Evolutionary conservation across 2,797 vertebrate genomes (phyloP).

Genomic region (Percopsis omiscomaycus): DNA sequence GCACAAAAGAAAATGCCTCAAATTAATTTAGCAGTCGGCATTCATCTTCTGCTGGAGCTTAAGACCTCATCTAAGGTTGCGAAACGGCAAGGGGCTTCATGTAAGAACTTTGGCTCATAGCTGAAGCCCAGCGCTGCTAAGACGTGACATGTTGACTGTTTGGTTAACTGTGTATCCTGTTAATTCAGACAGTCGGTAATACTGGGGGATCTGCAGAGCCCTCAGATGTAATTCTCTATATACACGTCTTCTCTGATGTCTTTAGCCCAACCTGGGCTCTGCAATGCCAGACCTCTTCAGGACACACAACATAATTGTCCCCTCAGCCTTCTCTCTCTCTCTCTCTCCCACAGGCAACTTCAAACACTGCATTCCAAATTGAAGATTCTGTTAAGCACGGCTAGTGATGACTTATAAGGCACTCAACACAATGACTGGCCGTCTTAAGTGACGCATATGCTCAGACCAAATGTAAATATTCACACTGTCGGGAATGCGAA

Average conservation of each 20-base stretch:
- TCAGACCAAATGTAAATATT: constrained; percentile 57
- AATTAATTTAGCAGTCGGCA: constrained; percentile 82
- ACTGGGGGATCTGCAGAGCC: constrained; percentile 68
- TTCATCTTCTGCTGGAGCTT: constrained; percentile 77
- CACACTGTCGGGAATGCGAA: constrained; percentile 58
- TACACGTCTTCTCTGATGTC: constrained; percentile 67
- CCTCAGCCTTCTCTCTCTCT: constrained; percentile 28
- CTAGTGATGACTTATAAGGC: constrained; percentile 58
- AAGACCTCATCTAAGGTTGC: constrained; percentile 76
- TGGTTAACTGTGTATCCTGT: constrained; percentile 74
- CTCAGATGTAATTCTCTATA: constrained; percentile 71
- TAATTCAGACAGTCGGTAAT: constrained; percentile 76
- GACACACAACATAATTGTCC: constrained; percentile 71
- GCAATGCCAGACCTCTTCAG: constrained; percentile 67
- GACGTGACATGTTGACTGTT: constrained; percentile 75
- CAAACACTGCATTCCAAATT: constrained; percentile 62
- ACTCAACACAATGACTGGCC: constrained; percentile 47
- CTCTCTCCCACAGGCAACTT: constrained; percentile 62
- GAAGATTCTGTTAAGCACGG: constrained; percentile 50
- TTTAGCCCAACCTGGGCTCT: constrained; percentile 62
- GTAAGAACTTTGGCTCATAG: constrained; percentile 75
- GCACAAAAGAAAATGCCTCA: constrained; percentile 82
- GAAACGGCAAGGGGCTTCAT: constrained; percentile 73
- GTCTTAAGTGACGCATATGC: constrained; percentile 56
- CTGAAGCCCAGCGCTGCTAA: constrained; percentile 72